Evolutionary conservation across 2,888 invertebrate species (phyloP).

Genomic region (Epirrita christyi): DNA sequence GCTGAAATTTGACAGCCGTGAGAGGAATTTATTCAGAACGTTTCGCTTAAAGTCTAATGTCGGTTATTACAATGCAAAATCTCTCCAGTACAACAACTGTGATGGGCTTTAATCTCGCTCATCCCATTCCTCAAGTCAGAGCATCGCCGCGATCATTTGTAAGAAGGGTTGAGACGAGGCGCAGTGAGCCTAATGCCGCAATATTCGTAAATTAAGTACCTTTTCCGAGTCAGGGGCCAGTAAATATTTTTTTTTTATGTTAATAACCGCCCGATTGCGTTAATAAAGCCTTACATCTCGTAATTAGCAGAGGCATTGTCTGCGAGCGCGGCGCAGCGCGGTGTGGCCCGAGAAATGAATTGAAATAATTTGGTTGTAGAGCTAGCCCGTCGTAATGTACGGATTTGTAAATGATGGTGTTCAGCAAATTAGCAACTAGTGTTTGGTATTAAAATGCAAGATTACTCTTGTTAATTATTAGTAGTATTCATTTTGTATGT

Average conservation of each 20-base stretch:
- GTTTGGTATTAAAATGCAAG: background rate
- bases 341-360: slow-evolving; percentile 60
- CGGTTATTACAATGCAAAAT: slow-evolving; percentile 71
- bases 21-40: slow-evolving; percentile 51
- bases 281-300: slow-evolving; percentile 83
- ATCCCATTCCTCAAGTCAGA: slow-evolving; percentile 74
- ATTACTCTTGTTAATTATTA: no score
- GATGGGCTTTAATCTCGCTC: slow-evolving; percentile 79
- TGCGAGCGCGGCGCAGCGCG: slow-evolving; percentile 58
- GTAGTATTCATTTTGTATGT: no score
- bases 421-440: slow-evolving; percentile 19
- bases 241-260: slow-evolving; percentile 85
- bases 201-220: slow-evolving; percentile 82
- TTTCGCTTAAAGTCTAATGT: slow-evolving; percentile 50
- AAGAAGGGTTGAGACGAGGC: slow-evolving; percentile 74
- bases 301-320: slow-evolving; percentile 78
- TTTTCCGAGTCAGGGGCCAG: slow-evolving; percentile 63
- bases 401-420: slow-evolving; percentile 40
- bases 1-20: slow-evolving; percentile 53
- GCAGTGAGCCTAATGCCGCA: slow-evolving; percentile 76
- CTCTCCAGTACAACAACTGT: slow-evolving; percentile 66
- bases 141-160: slow-evolving; percentile 81
- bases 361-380: slow-evolving; percentile 62
- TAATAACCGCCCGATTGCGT: slow-evolving; percentile 81
- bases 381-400: slow-evolving; percentile 50